A percentile compares a stretch with the other conserved stretches of the same genome.
These are phyloP conservation scores for Ianthella basta DNA, from an alignment of 37 sponge, comb jelly and placozoan genomes.

Conservation along the genomic window DNA sequence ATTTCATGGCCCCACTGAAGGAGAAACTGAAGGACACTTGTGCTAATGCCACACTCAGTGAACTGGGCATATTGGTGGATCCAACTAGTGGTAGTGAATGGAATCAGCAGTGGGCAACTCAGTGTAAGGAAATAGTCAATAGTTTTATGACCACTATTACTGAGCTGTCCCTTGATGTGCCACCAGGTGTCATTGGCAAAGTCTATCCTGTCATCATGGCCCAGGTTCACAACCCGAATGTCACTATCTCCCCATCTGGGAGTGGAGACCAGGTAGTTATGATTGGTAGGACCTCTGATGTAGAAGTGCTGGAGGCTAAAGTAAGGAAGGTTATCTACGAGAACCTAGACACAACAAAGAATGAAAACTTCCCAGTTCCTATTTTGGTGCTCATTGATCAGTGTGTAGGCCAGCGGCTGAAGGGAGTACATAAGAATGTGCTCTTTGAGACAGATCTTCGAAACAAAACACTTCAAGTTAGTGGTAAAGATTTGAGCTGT, in stretches of 20 bases:
- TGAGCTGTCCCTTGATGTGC: not conserved
- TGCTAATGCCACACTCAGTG: no score
- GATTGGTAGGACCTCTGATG: not conserved
- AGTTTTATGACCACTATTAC: not conserved
- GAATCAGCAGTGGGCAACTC: not conserved
- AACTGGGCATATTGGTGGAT: not conserved
- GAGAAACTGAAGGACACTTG: no score
- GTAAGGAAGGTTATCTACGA: not conserved
- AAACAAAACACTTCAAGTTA: not conserved
- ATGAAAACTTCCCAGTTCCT: not conserved
- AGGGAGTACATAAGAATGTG: not conserved
- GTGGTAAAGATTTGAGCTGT: not conserved
- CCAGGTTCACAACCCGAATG: not conserved
- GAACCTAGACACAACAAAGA: slow-evolving; percentile 1
- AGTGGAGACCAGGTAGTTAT: not conserved
- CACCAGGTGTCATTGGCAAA: not conserved
- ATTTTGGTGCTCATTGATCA: not conserved
- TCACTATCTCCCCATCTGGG: not conserved
- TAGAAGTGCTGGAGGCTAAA: not conserved
- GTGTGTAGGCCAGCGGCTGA: not conserved
- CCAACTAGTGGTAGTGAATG: slow-evolving; percentile 1
- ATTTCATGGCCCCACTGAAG: no score
- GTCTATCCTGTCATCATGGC: slow-evolving; percentile 15
- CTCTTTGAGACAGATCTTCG: not conserved
- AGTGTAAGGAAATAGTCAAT: not conserved